Evolutionary conservation across 1,140 invertebrate genomes (phyloP).

Genomic region (Neodiprion pinetum): DNA sequence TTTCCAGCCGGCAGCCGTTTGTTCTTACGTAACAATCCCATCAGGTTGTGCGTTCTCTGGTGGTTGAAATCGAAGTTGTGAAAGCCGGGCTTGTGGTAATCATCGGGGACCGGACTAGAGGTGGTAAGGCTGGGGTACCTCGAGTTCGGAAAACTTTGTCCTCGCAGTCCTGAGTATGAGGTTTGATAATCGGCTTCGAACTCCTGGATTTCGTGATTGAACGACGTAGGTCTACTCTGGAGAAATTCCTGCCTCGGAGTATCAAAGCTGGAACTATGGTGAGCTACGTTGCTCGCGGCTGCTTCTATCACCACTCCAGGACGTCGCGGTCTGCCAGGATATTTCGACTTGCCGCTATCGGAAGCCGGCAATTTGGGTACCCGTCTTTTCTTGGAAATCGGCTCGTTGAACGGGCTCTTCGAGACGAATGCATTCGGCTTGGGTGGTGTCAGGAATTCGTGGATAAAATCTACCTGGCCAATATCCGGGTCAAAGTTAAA

Average conservation of each 20-base stretch:
- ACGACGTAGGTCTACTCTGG: not conserved
- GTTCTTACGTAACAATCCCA: slow-evolving; percentile 57
- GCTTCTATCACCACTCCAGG: not conserved
- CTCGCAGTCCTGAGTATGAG: not conserved
- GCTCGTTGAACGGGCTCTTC: slow-evolving; percentile 48
- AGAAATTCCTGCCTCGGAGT: not conserved
- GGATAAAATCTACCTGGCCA: not conserved
- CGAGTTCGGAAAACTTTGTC: not conserved
- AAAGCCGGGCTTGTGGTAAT: slow-evolving; percentile 13
- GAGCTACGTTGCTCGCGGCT: not conserved
- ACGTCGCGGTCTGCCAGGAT: not conserved
- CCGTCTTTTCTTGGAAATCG: slow-evolving; percentile 43
- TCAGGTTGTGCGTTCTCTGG: slow-evolving; percentile 52
- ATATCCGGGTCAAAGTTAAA: not conserved
- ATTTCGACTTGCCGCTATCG: not conserved
- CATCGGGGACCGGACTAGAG: slow-evolving; percentile 23
- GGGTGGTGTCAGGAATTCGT: slow-evolving; percentile 52
- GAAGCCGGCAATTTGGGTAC: slow-evolving; percentile 13
- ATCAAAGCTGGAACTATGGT: not conserved
- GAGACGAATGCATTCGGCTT: slow-evolving; percentile 43
- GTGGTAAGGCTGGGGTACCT: slow-evolving; percentile 41
- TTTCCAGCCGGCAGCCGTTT: slow-evolving; percentile 46
- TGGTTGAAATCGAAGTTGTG: slow-evolving; percentile 46
- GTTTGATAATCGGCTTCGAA: not conserved
- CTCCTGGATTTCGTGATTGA: not conserved